A percentile compares a stretch with the other conserved stretches of the same genome.
These are phyloP conservation scores for Chaenodraco wilsoni DNA, from an alignment of 2,797 vertebrate species.

Conservation along the genomic window DNA sequence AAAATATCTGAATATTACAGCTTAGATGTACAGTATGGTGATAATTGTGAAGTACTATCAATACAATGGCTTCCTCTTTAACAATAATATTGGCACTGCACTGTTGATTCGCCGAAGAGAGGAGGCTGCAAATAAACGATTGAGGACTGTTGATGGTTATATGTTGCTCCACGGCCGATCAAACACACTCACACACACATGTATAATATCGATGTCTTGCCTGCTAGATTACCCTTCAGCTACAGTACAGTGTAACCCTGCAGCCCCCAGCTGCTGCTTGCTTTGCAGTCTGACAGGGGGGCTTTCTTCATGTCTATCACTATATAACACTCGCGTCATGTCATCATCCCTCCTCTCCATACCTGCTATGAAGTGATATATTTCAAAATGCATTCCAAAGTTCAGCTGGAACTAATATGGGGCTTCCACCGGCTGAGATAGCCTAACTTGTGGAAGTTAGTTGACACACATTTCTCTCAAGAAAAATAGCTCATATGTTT, in stretches of 20 bases:
- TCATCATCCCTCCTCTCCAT: constrained; percentile 11
- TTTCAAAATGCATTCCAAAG: constrained; percentile 7
- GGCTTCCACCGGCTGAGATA: not conserved
- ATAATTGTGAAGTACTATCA: constrained; percentile 74
- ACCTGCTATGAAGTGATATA: not conserved
- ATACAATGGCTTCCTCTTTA: constrained; percentile 58
- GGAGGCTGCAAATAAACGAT: constrained; percentile 37
- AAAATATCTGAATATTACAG: constrained; percentile 55
- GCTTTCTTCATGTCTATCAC: constrained; percentile 5
- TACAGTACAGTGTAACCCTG: constrained; percentile 25
- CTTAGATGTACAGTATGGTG: constrained; percentile 36
- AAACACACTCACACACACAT: constrained; percentile 16
- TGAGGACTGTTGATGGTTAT: constrained; percentile 30
- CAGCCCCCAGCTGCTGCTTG: constrained; percentile 25
- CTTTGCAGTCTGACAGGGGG: constrained; percentile 14
- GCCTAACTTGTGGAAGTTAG: not conserved
- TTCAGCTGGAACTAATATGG: constrained; percentile 9
- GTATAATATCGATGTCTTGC: constrained; percentile 44
- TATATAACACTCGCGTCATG: constrained; percentile 7
- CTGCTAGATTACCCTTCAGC: constrained; percentile 42
- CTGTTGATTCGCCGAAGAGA: constrained; percentile 51
- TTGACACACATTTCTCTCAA: not conserved
- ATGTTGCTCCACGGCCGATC: constrained; percentile 19
- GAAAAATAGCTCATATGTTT: not conserved
- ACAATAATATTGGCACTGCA: constrained; percentile 56